phyloP scores from a whole-genome alignment of 64 coral and sea anemone species.

The Stichodactyla mertensii region DNA sequence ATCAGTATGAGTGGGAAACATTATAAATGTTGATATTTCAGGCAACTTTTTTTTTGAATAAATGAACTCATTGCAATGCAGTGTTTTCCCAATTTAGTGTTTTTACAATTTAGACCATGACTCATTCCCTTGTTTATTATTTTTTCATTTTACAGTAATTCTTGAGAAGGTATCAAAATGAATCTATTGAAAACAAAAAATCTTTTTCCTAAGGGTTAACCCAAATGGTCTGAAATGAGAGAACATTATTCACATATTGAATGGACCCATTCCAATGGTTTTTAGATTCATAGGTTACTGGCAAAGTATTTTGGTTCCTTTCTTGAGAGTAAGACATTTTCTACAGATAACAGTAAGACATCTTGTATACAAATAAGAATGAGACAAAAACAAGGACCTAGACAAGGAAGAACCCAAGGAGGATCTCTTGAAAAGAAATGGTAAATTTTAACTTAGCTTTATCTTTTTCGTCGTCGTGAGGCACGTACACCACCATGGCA shows the following conservation, averaged over 20 bases:
- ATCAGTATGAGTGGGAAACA: too few species aligned
- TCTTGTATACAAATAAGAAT: constrained; percentile 51
- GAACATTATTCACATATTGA: background rate
- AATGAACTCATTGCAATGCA: too few species aligned
- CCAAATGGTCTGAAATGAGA: background rate
- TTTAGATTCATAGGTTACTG: constrained; percentile 45
- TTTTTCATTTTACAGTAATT: too few species aligned
- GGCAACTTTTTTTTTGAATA: too few species aligned
- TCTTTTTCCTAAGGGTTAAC: too few species aligned
- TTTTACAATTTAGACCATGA: too few species aligned
- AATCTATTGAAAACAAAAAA: too few species aligned
- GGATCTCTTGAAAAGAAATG: background rate
- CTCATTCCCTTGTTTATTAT: too few species aligned
- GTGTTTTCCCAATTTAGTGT: too few species aligned
- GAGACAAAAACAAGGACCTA: constrained; percentile 9
- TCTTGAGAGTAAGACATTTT: constrained; percentile 55
- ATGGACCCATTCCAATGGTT: background rate
- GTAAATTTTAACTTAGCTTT: background rate
- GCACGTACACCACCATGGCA: background rate
- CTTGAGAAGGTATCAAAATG: too few species aligned
- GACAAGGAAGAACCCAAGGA: background rate
- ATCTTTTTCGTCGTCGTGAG: background rate
- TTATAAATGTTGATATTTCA: too few species aligned
- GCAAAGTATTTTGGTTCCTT: constrained; percentile 58
- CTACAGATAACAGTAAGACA: background rate